A percentile compares a stretch with the other conserved stretches of the same genome.
Evolutionary conservation across 2,888 invertebrate genomes (phyloP).

Genomic region (Ligdia adustata): DNA sequence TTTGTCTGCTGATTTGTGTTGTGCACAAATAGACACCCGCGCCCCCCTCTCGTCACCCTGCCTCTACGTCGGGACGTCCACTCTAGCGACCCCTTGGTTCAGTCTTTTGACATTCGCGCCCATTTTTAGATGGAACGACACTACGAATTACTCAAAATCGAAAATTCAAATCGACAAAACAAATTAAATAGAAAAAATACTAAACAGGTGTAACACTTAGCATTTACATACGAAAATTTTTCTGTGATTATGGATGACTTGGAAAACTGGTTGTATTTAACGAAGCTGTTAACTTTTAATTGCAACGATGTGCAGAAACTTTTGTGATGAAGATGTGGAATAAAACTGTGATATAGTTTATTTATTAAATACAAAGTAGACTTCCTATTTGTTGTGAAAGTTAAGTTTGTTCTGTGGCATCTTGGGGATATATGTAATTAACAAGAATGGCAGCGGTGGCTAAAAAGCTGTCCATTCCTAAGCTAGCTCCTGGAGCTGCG

Average conservation of each 20-base stretch:
- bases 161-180: slow-evolving; percentile 46
- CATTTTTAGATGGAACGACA: slow-evolving; percentile 81
- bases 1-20: slow-evolving; percentile 81
- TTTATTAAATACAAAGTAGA: slow-evolving; percentile 28
- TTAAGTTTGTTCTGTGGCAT: slow-evolving; percentile 65
- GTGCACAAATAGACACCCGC: slow-evolving; percentile 76
- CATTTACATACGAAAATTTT: slow-evolving; percentile 55
- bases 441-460: slow-evolving; percentile 71
- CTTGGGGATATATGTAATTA: slow-evolving; percentile 58
- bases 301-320: slow-evolving; percentile 31
- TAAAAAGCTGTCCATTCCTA: slow-evolving; percentile 58
- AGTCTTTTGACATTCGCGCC: slow-evolving; percentile 82
- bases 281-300: slow-evolving; percentile 25
- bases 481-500: slow-evolving; percentile 47
- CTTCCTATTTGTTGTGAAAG: slow-evolving; percentile 39
- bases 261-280: slow-evolving; percentile 20
- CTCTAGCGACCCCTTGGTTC: slow-evolving; percentile 69
- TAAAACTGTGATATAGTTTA: slow-evolving; percentile 56
- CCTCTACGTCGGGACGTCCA: slow-evolving; percentile 52
- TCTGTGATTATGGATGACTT: slow-evolving; percentile 35
- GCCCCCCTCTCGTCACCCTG: slow-evolving; percentile 54
- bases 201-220: slow-evolving; percentile 56
- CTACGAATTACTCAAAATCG: slow-evolving; percentile 69
- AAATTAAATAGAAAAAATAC: slow-evolving; percentile 39
- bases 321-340: slow-evolving; percentile 42